A percentile compares a stretch with the other conserved stretches of the same genome.
These are phyloP conservation scores for Drosophila pseudotalamancana DNA, from an alignment of 2,888 invertebrate species.

Conservation along the genomic window DNA sequence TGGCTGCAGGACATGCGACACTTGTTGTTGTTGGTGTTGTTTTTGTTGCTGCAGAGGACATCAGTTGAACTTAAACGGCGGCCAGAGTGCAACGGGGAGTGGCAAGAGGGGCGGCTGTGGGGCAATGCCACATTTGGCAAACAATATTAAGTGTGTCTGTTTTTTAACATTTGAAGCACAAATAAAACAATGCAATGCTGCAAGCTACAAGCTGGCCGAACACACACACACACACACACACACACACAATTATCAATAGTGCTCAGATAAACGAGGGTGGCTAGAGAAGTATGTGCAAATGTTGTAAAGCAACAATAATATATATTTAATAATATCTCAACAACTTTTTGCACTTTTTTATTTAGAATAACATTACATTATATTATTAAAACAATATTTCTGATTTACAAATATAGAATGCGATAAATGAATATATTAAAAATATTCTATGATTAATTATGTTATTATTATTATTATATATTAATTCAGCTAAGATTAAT, in stretches of 20 bases:
- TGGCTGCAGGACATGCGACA: slow-evolving; percentile 58
- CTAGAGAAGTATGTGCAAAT: not conserved
- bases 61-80: slow-evolving; percentile 44
- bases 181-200: slow-evolving; percentile 48
- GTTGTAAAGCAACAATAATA: not conserved
- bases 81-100: slow-evolving; percentile 37
- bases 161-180: slow-evolving; percentile 60
- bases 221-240: slow-evolving; percentile 1
- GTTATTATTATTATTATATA: too few species aligned
- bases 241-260: slow-evolving; percentile 27
- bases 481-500: too few species aligned
- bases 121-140: slow-evolving; percentile 54
- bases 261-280: slow-evolving; percentile 22
- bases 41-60: slow-evolving; percentile 27
- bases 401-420: too few species aligned
- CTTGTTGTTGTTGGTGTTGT: not conserved
- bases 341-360: too few species aligned
- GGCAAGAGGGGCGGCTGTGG: not conserved
- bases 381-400: too few species aligned
- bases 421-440: too few species aligned
- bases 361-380: too few species aligned
- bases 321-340: not conserved
- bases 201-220: slow-evolving; percentile 3
- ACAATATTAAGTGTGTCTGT: slow-evolving; percentile 64
- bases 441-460: too few species aligned